Evolutionary conservation across 2,888 invertebrate species (phyloP).

Genomic region (Lycia hirtaria): DNA sequence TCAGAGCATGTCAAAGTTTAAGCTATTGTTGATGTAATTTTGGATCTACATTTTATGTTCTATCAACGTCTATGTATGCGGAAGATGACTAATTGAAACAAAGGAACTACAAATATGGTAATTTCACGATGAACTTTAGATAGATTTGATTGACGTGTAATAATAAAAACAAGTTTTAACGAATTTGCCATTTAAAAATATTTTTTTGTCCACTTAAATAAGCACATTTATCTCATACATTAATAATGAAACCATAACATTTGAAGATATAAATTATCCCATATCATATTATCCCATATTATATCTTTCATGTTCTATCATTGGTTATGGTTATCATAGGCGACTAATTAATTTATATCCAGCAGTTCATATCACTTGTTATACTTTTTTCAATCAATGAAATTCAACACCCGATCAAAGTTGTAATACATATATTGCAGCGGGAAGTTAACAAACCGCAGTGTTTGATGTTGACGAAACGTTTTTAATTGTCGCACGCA

Average conservation of each 20-base stretch:
- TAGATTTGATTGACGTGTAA: conserved; percentile 33
- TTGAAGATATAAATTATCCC: too few relatives aligned
- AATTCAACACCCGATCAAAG: conserved; percentile 16
- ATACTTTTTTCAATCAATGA: background rate
- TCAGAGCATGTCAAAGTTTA: conserved; percentile 61
- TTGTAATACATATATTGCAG: conserved; percentile 45
- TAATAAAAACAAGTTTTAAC: conserved; percentile 28
- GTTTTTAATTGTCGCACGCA: conserved; percentile 66
- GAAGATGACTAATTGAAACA: conserved; percentile 51
- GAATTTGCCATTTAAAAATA: conserved; percentile 22
- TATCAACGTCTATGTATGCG: conserved; percentile 50
- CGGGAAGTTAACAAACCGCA: conserved; percentile 65
- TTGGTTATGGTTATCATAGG: background rate
- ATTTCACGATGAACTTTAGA: conserved; percentile 41
- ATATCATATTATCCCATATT: too few relatives aligned
- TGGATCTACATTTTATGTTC: conserved; percentile 37
- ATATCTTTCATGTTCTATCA: too few relatives aligned
- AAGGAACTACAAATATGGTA: conserved; percentile 44
- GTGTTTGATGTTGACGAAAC: conserved; percentile 69
- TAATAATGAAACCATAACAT: too few relatives aligned
- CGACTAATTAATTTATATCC: background rate
- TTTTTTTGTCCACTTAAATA: conserved; percentile 8
- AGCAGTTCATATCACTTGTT: conserved; percentile 8
- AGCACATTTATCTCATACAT: too few relatives aligned
- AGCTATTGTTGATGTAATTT: conserved; percentile 32